Conservation (phyloP, 1,140 invertebrate genomes). For the Nasonia giraulti region DNA sequence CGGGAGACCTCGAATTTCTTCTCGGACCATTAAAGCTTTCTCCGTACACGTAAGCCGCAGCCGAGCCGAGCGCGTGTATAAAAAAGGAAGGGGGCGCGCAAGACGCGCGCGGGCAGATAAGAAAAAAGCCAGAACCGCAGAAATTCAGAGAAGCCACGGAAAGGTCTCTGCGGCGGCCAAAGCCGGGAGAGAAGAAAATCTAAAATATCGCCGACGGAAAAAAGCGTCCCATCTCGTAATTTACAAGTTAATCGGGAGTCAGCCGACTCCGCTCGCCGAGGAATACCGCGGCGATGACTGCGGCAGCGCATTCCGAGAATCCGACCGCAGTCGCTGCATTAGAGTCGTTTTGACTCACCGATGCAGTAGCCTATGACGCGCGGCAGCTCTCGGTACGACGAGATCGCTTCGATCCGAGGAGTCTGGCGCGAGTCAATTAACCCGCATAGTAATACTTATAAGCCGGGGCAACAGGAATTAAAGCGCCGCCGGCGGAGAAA, state of each 20-base stretch:
- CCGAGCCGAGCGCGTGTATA: neutral
- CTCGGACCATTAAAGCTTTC: constrained; percentile 28
- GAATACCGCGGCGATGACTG: neutral
- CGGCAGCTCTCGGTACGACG: neutral
- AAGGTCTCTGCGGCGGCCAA: neutral
- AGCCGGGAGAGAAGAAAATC: neutral
- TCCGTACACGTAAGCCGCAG: neutral
- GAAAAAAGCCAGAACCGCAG: neutral
- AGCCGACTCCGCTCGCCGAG: too few species aligned
- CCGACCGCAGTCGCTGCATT: neutral
- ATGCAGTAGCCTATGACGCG: too few species aligned
- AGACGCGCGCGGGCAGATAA: neutral
- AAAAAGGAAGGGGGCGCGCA: neutral
- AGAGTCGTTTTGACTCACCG: neutral
- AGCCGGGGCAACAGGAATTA: neutral
- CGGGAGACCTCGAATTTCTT: constrained; percentile 17
- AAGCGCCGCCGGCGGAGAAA: constrained; percentile 12
- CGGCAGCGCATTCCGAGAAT: neutral
- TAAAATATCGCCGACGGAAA: neutral
- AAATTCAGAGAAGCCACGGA: constrained; percentile 18
- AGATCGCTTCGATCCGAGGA: neutral
- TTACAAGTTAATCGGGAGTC: neutral
- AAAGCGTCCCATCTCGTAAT: neutral
- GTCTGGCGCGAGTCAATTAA: neutral
- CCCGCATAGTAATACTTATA: neutral